Percentiles rank a stretch among this genome's conserved stretches.
phyloP scores from a whole-genome alignment of 2,797 vertebrate species.

The Megaceryle alcyon region DNA sequence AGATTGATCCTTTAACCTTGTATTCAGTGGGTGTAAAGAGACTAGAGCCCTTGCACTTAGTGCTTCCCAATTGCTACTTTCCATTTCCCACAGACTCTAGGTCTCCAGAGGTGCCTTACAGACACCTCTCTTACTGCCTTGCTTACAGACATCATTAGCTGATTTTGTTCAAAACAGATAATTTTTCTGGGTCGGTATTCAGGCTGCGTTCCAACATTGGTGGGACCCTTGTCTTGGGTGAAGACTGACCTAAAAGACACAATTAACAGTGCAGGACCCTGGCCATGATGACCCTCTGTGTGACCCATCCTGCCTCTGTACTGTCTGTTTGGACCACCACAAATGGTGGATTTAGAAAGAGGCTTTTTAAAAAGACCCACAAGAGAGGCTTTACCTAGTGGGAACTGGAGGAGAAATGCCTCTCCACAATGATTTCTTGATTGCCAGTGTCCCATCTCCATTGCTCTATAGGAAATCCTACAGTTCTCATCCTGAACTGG shows the following conservation, averaged over 20 bases:
- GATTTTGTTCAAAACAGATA: background rate
- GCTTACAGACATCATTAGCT: background rate
- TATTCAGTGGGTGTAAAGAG: background rate
- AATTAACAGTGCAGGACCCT: background rate
- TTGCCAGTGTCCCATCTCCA: background rate
- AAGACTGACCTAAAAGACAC: background rate
- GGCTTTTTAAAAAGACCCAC: background rate
- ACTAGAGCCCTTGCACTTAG: background rate
- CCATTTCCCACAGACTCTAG: background rate
- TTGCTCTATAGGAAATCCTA: background rate
- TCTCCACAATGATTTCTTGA: background rate
- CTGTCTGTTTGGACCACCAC: background rate
- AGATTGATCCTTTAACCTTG: fast-evolving
- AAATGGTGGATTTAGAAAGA: background rate
- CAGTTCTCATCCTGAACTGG: background rate
- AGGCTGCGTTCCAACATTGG: background rate
- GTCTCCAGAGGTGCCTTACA: background rate
- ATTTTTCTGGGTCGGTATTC: background rate
- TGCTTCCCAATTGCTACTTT: background rate
- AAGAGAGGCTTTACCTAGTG: background rate
- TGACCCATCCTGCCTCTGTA: background rate
- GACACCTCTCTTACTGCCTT: background rate
- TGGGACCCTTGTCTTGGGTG: background rate
- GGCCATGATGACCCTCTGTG: fast-evolving
- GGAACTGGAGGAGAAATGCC: background rate